Base-by-base conservation (phyloP, 1,140 invertebrate genomes). In the Polypedilum pembai region DNA sequence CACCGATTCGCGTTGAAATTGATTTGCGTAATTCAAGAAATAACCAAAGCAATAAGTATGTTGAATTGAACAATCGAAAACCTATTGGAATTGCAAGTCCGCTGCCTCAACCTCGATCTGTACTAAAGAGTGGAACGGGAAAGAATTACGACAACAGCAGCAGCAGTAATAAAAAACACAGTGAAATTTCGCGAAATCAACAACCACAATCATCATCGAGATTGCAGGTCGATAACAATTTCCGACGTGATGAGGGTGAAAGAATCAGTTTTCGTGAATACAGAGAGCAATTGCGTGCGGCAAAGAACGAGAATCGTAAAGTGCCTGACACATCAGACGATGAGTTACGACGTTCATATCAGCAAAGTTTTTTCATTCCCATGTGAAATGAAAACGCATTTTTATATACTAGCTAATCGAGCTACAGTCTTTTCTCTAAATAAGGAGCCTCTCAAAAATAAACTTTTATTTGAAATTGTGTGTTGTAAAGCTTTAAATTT, bases 61-160 rank as follows among this genome's bases (percentile, higher is more conserved):
- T n/a, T 12, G n/a, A n/a, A 4, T 18, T 1, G 1, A 69, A 20
- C 65, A 69, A 69, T 20, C 20, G 20, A 21, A 69, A 69, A 69
- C 65, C 65, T 5, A 69, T 69, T 69, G 65, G 65, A 18, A 69
- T 69, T 69, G 65, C 65, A 4, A 69, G 65, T 69, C 65, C 65
- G 20, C 20, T 69, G 4, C 65, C 65, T 5, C 65, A 69, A 20
- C 17, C 65, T 18, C 15, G 17, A 20, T 21, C 65, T 7, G 65
- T 21, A n/a, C 17, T 69, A 20, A 69, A 69, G 20, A 69, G 17
- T 18, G 65, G 65, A 69, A 69, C 65, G 18, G 18, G 8, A 20
- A 69, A 69, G 7, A 18, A 12, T 69, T 69, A 69, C 18, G 65
- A 69, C 8, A 66, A 66, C n/a, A 56, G n/a, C 3, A 17, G 2